Evolutionary conservation across 1,140 invertebrate genomes (phyloP).

Genomic region (Parasteatoda tepidariorum): DNA sequence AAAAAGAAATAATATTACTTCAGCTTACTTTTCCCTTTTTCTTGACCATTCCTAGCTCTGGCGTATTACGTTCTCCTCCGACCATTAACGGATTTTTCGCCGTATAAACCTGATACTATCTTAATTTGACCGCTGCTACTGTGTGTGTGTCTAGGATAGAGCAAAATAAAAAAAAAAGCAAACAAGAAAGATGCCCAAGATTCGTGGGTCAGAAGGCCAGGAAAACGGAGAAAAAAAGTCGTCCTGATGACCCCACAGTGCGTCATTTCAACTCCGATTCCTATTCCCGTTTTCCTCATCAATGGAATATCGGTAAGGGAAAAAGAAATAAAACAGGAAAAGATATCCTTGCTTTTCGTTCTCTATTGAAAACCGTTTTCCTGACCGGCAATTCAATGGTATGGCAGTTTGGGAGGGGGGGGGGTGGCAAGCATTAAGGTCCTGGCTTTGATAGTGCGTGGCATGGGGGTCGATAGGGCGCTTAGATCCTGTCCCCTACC

Average conservation of each 20-base stretch:
- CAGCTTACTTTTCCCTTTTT: too few relatives aligned
- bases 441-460: slow-evolving; percentile 47
- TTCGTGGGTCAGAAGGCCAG: slow-evolving; percentile 13
- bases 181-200: slow-evolving; percentile 28
- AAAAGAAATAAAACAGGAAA: slow-evolving; percentile 3
- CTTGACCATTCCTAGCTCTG: background rate
- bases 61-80: slow-evolving; percentile 1
- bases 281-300: slow-evolving; percentile 29
- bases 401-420: slow-evolving; percentile 20
- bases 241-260: slow-evolving; percentile 47
- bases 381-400: slow-evolving; percentile 42
- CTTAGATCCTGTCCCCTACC: background rate
- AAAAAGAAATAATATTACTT: too few relatives aligned
- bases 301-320: slow-evolving; percentile 12
- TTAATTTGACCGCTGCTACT: slow-evolving; percentile 36
- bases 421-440: background rate
- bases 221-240: too few relatives aligned
- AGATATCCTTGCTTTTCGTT: slow-evolving; percentile 23
- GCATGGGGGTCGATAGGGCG: slow-evolving; percentile 43
- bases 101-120: slow-evolving; percentile 55
- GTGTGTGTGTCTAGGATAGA: too few relatives aligned
- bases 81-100: slow-evolving; percentile 56
- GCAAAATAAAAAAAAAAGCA: slow-evolving; percentile 10
- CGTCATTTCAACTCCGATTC: slow-evolving; percentile 51
- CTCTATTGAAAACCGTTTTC: slow-evolving; percentile 59